Evolutionary conservation across 2,797 vertebrate species (phyloP).

Genomic region (Pachyuromys duprasi): DNA sequence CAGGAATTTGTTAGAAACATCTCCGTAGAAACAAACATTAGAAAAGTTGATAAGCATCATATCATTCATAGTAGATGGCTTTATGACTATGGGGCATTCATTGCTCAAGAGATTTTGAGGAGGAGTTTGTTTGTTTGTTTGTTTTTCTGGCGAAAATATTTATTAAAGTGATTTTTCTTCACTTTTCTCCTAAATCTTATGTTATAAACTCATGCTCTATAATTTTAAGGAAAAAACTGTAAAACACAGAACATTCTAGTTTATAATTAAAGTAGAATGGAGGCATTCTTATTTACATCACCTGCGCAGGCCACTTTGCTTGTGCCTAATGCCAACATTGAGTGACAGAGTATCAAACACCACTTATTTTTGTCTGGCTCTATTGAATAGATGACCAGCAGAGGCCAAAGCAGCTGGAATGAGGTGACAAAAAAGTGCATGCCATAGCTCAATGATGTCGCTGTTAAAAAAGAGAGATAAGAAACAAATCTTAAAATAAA

Average conservation of each 20-base stretch:
- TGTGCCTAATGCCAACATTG: neutral
- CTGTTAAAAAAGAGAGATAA: neutral
- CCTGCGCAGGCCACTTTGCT: neutral
- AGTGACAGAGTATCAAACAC: neutral
- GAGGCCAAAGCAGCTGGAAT: neutral
- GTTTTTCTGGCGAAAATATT: neutral
- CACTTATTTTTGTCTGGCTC: neutral
- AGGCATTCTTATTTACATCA: neutral
- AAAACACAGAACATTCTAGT: neutral
- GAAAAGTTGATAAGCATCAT: conserved; percentile 53
- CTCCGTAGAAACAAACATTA: conserved; percentile 64
- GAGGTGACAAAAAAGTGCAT: neutral
- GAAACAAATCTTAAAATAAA: neutral
- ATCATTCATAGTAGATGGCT: conserved; percentile 7
- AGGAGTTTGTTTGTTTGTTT: neutral
- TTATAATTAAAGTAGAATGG: neutral
- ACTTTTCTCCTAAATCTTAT: conserved; percentile 7
- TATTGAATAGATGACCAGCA: neutral
- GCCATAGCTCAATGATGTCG: neutral
- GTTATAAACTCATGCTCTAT: neutral
- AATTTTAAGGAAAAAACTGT: neutral
- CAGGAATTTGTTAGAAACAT: conserved; percentile 63
- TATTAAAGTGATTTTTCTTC: conserved; percentile 33
- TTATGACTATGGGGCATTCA: conserved; percentile 61
- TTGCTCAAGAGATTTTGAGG: conserved; percentile 56